Evolutionary conservation across 2,888 invertebrate species (phyloP).

Genomic region (Epistrophe grossulariae): DNA sequence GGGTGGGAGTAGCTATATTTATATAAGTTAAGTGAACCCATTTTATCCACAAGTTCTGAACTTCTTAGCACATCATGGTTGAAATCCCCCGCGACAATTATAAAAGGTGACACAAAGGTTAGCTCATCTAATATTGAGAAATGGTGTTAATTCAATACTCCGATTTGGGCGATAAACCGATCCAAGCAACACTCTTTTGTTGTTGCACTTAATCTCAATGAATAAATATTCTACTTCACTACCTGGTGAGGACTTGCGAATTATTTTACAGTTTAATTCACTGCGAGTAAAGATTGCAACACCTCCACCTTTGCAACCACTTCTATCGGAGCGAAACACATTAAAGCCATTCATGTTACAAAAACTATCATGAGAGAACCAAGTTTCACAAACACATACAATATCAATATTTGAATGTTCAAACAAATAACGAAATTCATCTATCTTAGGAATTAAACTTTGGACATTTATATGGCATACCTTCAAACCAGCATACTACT

Average conservation of each 20-base stretch:
- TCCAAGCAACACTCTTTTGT: no score
- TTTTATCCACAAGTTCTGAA: conserved; percentile 1
- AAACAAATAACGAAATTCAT: background rate
- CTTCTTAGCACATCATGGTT: conserved; percentile 1
- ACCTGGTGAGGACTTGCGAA: background rate
- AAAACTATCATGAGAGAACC: background rate
- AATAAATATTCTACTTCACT: background rate
- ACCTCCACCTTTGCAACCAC: background rate
- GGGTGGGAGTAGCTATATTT: background rate
- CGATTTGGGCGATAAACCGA: no score
- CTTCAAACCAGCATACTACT: background rate
- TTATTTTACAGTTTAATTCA: background rate
- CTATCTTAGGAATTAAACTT: conserved; percentile 3
- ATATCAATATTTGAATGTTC: background rate
- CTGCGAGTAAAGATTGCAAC: no score
- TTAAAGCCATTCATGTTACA: background rate
- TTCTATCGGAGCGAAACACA: conserved; percentile 15
- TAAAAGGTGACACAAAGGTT: background rate
- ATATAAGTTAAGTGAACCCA: conserved; percentile 2
- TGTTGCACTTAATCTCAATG: no score
- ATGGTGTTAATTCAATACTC: no score
- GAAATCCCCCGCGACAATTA: background rate
- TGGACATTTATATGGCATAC: conserved; percentile 10
- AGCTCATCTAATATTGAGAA: background rate
- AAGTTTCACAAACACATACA: background rate